Evolutionary conservation across 2,888 invertebrate genomes (phyloP).

Genomic region (Napeogenes sylphis): DNA sequence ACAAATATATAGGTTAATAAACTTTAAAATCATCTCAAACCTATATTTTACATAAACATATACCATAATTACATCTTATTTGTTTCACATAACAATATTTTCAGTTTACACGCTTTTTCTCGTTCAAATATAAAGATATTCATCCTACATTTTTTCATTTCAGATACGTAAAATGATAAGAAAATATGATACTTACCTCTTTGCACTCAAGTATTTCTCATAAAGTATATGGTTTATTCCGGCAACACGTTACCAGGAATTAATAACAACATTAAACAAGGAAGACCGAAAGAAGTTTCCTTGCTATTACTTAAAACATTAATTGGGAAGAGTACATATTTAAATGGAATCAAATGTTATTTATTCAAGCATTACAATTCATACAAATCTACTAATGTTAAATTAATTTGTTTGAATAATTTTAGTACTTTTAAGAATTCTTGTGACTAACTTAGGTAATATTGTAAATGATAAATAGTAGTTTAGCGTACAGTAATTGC

Average conservation of each 20-base stretch:
- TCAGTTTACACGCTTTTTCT: background rate
- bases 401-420: too few species aligned
- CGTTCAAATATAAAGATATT: background rate
- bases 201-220: slow-evolving; percentile 84
- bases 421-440: too few species aligned
- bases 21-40: too few species aligned
- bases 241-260: slow-evolving; percentile 81
- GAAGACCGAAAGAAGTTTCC: slow-evolving; percentile 83
- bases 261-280: slow-evolving; percentile 76
- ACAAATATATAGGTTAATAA: too few species aligned
- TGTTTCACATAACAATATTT: background rate
- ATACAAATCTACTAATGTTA: background rate
- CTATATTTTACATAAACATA: too few species aligned
- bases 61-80: background rate
- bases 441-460: too few species aligned
- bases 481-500: too few species aligned
- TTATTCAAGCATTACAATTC: slow-evolving; percentile 22
- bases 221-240: slow-evolving; percentile 89
- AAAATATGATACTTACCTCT: slow-evolving; percentile 4
- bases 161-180: slow-evolving; percentile 11
- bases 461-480: too few species aligned
- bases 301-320: slow-evolving; percentile 86
- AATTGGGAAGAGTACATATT: slow-evolving; percentile 90
- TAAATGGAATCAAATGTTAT: slow-evolving; percentile 86
- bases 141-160: background rate